Base-by-base conservation (phyloP, 2,797 vertebrate genomes). In the Danio choprae region DNA sequence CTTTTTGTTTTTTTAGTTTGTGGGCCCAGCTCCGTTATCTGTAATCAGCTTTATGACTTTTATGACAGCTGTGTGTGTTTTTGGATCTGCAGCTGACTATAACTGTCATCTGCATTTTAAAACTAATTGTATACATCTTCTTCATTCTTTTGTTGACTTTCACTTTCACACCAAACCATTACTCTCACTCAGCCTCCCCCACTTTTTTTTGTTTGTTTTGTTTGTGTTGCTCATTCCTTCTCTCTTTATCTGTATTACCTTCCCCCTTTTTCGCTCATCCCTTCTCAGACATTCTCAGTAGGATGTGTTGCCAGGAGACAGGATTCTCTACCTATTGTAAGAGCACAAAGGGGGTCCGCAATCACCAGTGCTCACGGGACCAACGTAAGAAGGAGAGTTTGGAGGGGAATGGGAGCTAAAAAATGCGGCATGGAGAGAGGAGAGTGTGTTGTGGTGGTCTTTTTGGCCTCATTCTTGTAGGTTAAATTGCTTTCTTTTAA, bases 271-370 rank as follows among this genome's bases (percentile, higher is more conserved):
- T 79, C 53, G 62, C 65, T 60, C 58, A 67, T 82, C n/a, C 67
- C 44, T 74, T 59, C 75, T 65, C 75, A 90, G 90, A 88, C 88
- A 89, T 91, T 91, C 91, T 93, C 89, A 0, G 58, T 87, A 89
- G 90, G 85, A 90, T 91, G 91, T 92, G 94, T 94, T 94, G 94
- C 94, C 93, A 91, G 92, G 94, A 93, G 91, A 94, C 93, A 51
- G 89, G 90, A 92, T 93, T 93, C 90, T 70, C 90, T 91, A 89
- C 87, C 89, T 83, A 92, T 94, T 94, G 93, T 94, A 88, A 87
- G 84, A 74, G 36, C 70, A 92, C 91, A 94, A 92, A 92, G 89
- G 73, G 84, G 84, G 90, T 89, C 80, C 91, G 89, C 89, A 92
- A 90, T 91, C 90, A 86, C 87, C 82, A 88, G 78, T 80, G 73